phyloP scores from a whole-genome alignment of 2,888 invertebrate species.

The Mesochorus sp. region DNA sequence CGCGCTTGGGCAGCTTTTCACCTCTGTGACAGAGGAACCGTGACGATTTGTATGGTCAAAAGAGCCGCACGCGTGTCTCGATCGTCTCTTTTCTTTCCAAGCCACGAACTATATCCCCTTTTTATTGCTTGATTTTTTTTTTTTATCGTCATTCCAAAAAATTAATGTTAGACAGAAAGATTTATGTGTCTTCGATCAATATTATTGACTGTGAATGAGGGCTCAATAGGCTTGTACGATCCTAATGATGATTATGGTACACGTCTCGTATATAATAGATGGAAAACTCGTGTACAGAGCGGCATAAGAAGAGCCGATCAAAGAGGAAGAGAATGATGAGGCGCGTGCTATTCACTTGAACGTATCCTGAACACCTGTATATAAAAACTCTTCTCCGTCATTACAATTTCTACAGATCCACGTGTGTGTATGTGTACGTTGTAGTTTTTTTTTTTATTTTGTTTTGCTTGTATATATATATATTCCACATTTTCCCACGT shows the following conservation, averaged over 20 bases:
- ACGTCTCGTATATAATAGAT: slow-evolving; percentile 10
- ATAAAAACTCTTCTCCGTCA: background rate
- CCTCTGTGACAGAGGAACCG: slow-evolving; percentile 64
- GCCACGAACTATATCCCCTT: background rate
- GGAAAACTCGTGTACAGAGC: slow-evolving; percentile 19
- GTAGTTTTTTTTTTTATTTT: no score
- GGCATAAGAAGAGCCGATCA: background rate
- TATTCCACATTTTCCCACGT: no score
- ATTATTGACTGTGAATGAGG: background rate
- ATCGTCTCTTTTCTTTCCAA: background rate
- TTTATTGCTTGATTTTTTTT: background rate
- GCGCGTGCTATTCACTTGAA: slow-evolving; percentile 4
- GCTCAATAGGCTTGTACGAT: slow-evolving; percentile 22
- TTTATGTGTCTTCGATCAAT: slow-evolving; percentile 22
- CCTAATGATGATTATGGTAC: slow-evolving; percentile 30
- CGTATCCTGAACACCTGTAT: background rate
- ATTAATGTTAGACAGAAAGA: no score
- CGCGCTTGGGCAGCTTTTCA: slow-evolving; percentile 70
- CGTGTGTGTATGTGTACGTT: background rate
- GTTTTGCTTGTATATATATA: no score
- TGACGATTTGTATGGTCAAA: slow-evolving; percentile 2
- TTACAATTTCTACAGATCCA: background rate
- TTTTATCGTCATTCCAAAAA: no score
- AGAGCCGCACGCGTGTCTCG: slow-evolving; percentile 25
- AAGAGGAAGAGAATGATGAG: background rate